Evolutionary conservation across 1,140 invertebrate genomes (phyloP), one percentile per base, ranked within the genome.

Genomic region (Pseudomyrmex concolor): DNA sequence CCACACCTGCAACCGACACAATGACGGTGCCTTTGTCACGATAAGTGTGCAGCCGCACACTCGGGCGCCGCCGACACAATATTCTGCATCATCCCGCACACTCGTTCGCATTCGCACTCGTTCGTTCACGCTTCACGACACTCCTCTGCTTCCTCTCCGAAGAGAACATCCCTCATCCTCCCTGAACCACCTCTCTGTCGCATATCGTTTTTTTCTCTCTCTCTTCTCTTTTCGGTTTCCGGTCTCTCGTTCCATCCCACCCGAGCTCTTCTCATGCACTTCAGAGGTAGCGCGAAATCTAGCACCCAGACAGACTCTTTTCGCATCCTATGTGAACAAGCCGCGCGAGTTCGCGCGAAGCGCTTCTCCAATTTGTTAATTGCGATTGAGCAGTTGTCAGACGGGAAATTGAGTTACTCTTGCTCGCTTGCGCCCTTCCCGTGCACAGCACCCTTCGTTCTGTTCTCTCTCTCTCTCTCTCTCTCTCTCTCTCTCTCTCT

Each of bases 1-100:
- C 99, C 99, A 99, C 68, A 99, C 98, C 97, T 99, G 94, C 85
- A 92, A 92, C 90, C 87, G 84, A 84, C 86, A 85, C 83, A 86
- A 80, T 66, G 84, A 89, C 87, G 86, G 70, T 81, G 86, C 87
- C 85, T 89, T 88, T 89, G 87, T 89, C 86, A 89, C 80, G 84
- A 89, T 86, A 88, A 89, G 84, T 84, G 87, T 80, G 66, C 76
- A 60, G 66, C 54, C 87, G 86, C 82, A 80, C 84, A 86, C 86
- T 89, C 51, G 68, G 34, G 71, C 83, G 80, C 68, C 60, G 73
- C 62, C 76, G 66, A 83, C 89, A 70, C 76, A 54, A 62, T 83
- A 72, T 76, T 71, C 84, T 86, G 74, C 86, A 88, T 89, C 85
- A 86, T 86, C 84, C 84, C 34, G 34, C 34, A 84, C 84, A 87